Conservation (phyloP, 64 coral and sea anemone genomes). For the Trachythela sp. region DNA sequence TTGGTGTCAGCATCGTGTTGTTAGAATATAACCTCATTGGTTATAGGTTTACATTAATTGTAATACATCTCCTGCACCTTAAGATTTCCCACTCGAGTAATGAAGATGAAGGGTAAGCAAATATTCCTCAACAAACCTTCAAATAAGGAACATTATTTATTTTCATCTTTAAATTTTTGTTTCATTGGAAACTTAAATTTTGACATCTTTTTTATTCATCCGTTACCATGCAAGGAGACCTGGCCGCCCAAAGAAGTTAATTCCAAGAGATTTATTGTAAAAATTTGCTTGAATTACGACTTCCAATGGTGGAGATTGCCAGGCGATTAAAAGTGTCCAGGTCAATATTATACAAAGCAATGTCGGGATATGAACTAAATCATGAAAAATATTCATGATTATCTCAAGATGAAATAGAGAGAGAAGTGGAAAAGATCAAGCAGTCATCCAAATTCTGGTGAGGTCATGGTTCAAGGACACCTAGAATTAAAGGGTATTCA, state of each 20-base stretch:
- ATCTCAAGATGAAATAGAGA: neutral
- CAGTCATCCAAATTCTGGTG: slow-evolving; percentile 39
- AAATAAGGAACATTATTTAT: neutral
- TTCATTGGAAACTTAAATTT: neutral
- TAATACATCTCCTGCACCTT: neutral
- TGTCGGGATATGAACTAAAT: neutral
- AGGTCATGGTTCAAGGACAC: slow-evolving; percentile 46
- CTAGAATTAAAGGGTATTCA: slow-evolving; percentile 1
- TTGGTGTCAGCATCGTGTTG: neutral
- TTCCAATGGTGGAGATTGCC: neutral
- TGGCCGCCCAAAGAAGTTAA: too few relatives aligned
- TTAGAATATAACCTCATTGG: too few relatives aligned
- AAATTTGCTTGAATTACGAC: neutral
- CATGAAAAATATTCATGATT: neutral
- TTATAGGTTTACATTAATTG: neutral
- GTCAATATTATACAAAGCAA: neutral
- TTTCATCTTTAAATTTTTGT: neutral
- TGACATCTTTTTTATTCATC: too few relatives aligned
- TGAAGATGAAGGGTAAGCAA: neutral
- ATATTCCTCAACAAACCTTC: neutral
- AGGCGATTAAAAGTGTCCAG: neutral
- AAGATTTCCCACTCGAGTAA: neutral
- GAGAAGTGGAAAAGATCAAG: slow-evolving; percentile 23
- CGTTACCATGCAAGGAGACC: neutral
- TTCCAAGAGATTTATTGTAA: neutral